phyloP scores from a whole-genome alignment of 2,113 vertebrate genomes.

The Dipodomys stephensi region DNA sequence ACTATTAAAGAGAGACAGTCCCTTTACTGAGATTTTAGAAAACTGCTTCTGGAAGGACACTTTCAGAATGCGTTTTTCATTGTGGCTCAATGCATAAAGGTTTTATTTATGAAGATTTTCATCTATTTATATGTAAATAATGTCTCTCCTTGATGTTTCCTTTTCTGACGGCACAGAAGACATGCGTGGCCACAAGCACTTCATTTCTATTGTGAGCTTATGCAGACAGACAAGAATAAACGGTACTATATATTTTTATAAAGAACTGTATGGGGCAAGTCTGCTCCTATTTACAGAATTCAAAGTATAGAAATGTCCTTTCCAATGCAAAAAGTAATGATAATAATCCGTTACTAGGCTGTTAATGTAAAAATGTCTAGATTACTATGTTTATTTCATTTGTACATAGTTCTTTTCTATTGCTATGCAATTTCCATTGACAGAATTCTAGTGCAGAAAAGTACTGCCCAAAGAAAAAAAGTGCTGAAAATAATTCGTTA shows the following conservation, averaged over 20 bases:
- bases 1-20: neutral
- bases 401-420: no score
- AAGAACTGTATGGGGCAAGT: conserved; percentile 35
- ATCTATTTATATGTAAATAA: conserved; percentile 68
- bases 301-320: conserved; percentile 11
- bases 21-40: conserved; percentile 64
- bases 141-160: conserved; percentile 68
- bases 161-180: conserved; percentile 56
- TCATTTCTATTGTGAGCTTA: conserved; percentile 44
- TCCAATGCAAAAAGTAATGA: neutral
- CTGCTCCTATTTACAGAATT: conserved; percentile 75
- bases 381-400: conserved; percentile 34
- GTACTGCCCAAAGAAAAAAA: neutral
- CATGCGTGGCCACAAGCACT: conserved; percentile 67
- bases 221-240: conserved; percentile 56
- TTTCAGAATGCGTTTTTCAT: conserved; percentile 64
- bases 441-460: conserved; percentile 63
- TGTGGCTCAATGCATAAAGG: conserved; percentile 71
- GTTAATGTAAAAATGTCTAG: conserved; percentile 67
- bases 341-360: neutral
- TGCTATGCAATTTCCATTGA: conserved; percentile 54
- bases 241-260: conserved; percentile 75
- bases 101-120: conserved; percentile 71
- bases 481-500: neutral
- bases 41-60: conserved; percentile 66